Base-by-base conservation (phyloP, 2,797 vertebrate genomes). In the Poeciliopsis gracilis region DNA sequence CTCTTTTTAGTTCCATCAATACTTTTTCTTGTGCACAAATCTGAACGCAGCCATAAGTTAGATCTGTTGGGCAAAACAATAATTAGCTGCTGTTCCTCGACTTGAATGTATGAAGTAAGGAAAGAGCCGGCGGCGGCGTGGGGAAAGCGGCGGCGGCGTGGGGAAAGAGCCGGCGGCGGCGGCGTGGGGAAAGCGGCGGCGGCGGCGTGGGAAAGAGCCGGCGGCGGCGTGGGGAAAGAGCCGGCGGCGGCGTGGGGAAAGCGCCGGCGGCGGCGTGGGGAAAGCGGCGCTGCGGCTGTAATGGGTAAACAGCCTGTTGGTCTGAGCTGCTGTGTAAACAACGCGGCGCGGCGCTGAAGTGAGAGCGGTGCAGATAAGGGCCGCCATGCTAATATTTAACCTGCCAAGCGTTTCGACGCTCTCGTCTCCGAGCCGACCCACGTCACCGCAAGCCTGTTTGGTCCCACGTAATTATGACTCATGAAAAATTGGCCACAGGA, bases 201-300 rank as follows among this genome's bases (percentile, higher is more conserved):
- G n/a, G n/a, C n/a, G n/a, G n/a, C 30, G 30, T 1, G 30, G 30
- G 30, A 2, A 33, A 33, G 30, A 33, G 30, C 30, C 30, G 30
- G 30, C 30, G 30, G 0, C 30, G 30, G 30, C 30, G 30, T 33
- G 30, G 30, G 2, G 30, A 45, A 87, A 51, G 45, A 74, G 81
- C 45, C 57, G 15, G 16, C n/a, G n/a, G n/a, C n/a, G n/a, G n/a
- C 81, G 90, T 91, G 89, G 92, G 91, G 91, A 82, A 92, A 93
- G 90, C 75, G 84, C 80, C 53, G 81, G 86, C 80, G 77, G 84
- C 79, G n/a, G n/a, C 81, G 90, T 91, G 89, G 92, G 91, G 91
- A 82, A 92, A 93, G 90, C 75, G 84, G 81, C 53, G 81, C 81
- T 86, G 86, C 80, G 77, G 84, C 79, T 79, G 70, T 90, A 84